Conservation (phyloP, 2,113 vertebrate genomes). For the Callipepla californica region DNA sequence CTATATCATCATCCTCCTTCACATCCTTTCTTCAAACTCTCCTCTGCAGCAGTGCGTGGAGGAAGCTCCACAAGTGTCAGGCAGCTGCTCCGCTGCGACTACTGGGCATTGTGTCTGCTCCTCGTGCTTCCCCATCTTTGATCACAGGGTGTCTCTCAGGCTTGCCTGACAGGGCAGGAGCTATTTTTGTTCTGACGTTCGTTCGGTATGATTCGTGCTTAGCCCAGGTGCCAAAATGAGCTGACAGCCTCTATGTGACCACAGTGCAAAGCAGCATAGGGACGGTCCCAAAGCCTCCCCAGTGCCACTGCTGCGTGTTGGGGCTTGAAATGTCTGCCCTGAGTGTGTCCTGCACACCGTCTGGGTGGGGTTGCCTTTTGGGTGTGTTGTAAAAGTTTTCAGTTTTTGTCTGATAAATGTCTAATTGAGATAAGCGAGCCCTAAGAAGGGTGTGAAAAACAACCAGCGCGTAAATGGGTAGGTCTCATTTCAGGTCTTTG, state of each 20-base stretch:
- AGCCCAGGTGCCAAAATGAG: constrained; percentile 35
- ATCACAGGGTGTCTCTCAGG: constrained; percentile 34
- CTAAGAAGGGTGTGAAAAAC: not conserved
- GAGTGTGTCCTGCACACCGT: not conserved
- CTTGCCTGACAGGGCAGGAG: not conserved
- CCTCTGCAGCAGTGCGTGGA: not conserved
- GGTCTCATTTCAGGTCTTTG: not conserved
- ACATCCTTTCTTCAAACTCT: not conserved
- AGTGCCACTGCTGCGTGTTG: rapidly evolving
- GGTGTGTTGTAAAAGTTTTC: not conserved
- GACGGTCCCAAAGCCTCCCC: not conserved
- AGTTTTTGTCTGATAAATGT: not conserved
- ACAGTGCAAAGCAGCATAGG: rapidly evolving
- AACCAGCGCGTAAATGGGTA: not conserved
- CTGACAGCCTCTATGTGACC: not conserved
- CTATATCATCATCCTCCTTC: constrained; percentile 29
- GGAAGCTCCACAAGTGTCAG: constrained; percentile 68
- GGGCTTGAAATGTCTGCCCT: rapidly evolving
- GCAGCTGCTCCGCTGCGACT: constrained; percentile 48
- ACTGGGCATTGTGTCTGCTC: not conserved
- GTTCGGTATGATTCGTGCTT: not conserved
- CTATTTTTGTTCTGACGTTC: constrained; percentile 1
- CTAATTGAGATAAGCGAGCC: rapidly evolving
- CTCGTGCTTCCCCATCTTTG: constrained; percentile 39
- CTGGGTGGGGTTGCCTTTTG: not conserved